phyloP scores from a whole-genome alignment of 2,888 invertebrate species.

The Netelia inedita region DNA sequence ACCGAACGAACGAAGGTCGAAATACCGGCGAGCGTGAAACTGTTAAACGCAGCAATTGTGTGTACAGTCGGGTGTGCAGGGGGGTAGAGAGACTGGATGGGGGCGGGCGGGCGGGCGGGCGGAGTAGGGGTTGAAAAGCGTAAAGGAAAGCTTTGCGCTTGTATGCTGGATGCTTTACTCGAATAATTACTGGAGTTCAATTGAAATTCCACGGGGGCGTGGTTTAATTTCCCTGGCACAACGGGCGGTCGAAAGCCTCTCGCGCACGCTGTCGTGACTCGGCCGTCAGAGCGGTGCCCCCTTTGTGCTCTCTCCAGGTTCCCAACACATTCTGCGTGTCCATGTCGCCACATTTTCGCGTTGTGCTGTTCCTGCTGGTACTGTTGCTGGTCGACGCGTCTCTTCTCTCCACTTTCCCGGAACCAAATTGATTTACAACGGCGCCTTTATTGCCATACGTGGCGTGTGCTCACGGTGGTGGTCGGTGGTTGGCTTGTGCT shows the following conservation, averaged over 20 bases:
- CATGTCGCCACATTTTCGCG: slow-evolving; percentile 23
- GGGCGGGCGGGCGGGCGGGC: neutral
- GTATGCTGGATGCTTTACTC: slow-evolving; percentile 62
- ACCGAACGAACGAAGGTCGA: too few relatives aligned
- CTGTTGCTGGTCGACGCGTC: slow-evolving; percentile 48
- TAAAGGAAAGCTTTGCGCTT: slow-evolving; percentile 57
- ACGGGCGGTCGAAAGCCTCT: slow-evolving; percentile 66
- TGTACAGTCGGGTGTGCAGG: slow-evolving; percentile 37
- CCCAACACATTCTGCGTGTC: slow-evolving; percentile 35
- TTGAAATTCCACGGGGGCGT: slow-evolving; percentile 69
- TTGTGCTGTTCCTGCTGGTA: slow-evolving; percentile 35
- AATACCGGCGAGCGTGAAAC: neutral
- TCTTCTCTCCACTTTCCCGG: slow-evolving; percentile 64
- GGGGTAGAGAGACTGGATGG: neutral
- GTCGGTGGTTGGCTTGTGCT: slow-evolving; percentile 3
- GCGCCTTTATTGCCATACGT: slow-evolving; percentile 70
- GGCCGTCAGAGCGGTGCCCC: slow-evolving; percentile 46
- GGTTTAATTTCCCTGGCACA: slow-evolving; percentile 67
- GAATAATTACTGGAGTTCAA: slow-evolving; percentile 69
- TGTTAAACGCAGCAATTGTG: slow-evolving; percentile 1
- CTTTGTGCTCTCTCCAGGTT: slow-evolving; percentile 57
- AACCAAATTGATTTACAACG: slow-evolving; percentile 70
- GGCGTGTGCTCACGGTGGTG: slow-evolving; percentile 33
- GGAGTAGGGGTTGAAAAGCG: slow-evolving; percentile 40
- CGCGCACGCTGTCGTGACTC: slow-evolving; percentile 61